A percentile compares a stretch with the other conserved stretches of the same genome.
phyloP scores from a whole-genome alignment of 2,888 invertebrate species.

The Anticlea derivata region DNA sequence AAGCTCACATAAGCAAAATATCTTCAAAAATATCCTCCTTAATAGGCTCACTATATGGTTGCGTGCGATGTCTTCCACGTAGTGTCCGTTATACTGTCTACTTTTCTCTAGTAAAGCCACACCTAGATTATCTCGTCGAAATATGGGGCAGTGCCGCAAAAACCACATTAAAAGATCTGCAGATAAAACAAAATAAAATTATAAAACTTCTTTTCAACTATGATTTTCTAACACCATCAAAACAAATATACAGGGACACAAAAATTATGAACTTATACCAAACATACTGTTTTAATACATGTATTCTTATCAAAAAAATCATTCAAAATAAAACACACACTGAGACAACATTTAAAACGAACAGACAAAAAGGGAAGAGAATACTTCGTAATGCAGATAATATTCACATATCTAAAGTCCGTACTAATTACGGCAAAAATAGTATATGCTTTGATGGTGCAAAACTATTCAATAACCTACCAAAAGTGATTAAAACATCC shows the following conservation, averaged over 20 bases:
- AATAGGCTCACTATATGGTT: background rate
- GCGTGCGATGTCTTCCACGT: conserved; percentile 5
- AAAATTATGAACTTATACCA: background rate
- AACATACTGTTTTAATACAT: background rate
- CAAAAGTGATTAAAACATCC: too few species aligned
- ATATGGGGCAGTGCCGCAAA: background rate
- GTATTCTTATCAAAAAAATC: background rate
- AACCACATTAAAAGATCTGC: background rate
- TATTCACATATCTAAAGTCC: too few species aligned
- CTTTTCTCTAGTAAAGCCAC: conserved; percentile 1
- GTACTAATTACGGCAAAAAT: too few species aligned
- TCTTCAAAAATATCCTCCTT: background rate
- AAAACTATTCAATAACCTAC: too few species aligned
- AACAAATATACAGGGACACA: background rate
- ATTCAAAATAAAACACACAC: background rate
- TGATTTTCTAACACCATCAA: background rate
- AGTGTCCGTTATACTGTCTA: conserved; percentile 3
- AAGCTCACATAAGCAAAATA: background rate
- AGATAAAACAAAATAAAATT: background rate
- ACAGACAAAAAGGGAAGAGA: background rate
- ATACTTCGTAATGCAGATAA: background rate
- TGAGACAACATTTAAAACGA: background rate
- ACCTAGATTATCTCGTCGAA: background rate
- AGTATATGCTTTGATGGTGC: too few species aligned
- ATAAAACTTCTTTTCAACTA: background rate